Base-by-base conservation (phyloP, 1,140 invertebrate species). In the Dendrolimus kikuchii region DNA sequence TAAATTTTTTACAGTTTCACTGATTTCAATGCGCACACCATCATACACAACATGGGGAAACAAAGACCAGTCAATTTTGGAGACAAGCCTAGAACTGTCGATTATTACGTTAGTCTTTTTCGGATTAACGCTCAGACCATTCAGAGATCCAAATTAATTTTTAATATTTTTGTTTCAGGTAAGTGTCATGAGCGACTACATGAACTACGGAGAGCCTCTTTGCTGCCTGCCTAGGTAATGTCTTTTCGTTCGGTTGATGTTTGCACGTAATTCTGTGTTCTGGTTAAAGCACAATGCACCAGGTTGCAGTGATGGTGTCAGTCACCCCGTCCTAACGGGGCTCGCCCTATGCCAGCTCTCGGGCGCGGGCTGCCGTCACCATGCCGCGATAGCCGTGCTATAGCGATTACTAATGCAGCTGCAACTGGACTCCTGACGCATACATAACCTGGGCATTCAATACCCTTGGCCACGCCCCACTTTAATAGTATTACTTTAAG, bases 281-380 rank as follows among this genome's bases (percentile, higher is more conserved):
- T 86, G 74, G 76, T 83, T 86, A 80, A 77, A 81, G 81, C 81
- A 83, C 81, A 86, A 86, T 85, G 81, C 81, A 83, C 81, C 81
- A 81, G 77, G 75, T 74, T 83, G 74, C 78, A 85, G 67, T 77
- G 78, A 59, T 74, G 68, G 66, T 76, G 81, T 85, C 81, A 85
- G 70, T 85, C 79, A 85, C 81, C 81, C 77, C 81, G 79, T 67
- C 74, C 71, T 83, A 85, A 82, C 80, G 81, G 81, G 74, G 74
- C 73, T 78, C 75, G 81, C 76, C 79, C 79, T 81, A 82, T 75
- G 74, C 62, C 73, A 69, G 74, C 73, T 61, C 45, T 49, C 57
- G 61, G 60, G 64, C 70, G 68, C 69, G 68, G 65, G 60, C 71
- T 71, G 73, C 67, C 76, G 72, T 78, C 78, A 75, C 73, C 73